These are phyloP conservation scores for Bradysia coprophila DNA, from an alignment of 1,140 invertebrate genomes.

Conservation along the genomic window DNA sequence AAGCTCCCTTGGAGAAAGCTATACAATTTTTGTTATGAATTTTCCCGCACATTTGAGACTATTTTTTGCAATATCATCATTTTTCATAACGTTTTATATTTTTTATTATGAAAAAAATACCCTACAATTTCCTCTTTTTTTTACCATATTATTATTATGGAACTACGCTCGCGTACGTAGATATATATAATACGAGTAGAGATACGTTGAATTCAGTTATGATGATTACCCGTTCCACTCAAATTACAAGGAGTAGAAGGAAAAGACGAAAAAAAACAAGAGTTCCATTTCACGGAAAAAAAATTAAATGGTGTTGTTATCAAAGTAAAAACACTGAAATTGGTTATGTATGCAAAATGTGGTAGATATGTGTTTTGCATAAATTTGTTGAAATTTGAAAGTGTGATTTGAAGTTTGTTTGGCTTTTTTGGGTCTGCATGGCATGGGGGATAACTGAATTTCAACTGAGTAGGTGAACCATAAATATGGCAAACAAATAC, in stretches of 20 bases:
- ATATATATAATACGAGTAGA: not conserved
- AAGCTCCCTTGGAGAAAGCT: too few species aligned
- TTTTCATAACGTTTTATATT: not conserved
- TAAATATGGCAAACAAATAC: too few species aligned
- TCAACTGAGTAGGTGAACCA: too few species aligned
- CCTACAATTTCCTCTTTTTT: not conserved
- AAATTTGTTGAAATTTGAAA: not conserved
- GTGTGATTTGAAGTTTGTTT: too few species aligned
- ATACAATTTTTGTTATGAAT: not conserved
- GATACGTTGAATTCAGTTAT: not conserved
- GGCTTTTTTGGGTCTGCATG: too few species aligned
- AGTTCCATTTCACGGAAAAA: not conserved
- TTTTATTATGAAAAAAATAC: too few species aligned
- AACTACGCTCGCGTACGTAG: not conserved
- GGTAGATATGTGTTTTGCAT: not conserved
- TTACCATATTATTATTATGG: not conserved
- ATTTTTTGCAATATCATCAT: not conserved
- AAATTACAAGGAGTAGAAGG: too few species aligned
- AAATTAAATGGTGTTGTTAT: not conserved
- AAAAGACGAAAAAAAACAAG: too few species aligned
- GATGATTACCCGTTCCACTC: not conserved
- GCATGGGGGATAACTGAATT: too few species aligned
- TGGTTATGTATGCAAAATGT: not conserved
- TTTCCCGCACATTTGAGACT: not conserved
- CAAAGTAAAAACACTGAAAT: not conserved